phyloP scores from a whole-genome alignment of 2,797 vertebrate genomes.

The Typhlichthys subterraneus region DNA sequence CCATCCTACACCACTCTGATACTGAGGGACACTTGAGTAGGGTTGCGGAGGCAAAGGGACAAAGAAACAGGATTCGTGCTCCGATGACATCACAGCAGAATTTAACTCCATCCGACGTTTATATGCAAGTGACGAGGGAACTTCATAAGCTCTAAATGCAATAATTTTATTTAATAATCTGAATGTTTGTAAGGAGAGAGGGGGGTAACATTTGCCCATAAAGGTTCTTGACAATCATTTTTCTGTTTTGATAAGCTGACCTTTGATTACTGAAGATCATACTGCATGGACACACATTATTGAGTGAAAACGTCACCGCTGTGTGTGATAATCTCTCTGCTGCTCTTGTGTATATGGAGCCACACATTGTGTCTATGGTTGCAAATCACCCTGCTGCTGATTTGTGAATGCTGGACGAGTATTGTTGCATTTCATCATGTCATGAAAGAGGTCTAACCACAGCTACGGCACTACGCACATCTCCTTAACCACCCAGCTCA shows the following conservation, averaged over 20 bases:
- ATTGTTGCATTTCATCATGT: conserved; percentile 43
- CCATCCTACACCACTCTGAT: conserved; percentile 62
- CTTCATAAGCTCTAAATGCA: conserved; percentile 31
- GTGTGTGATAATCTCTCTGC: conserved; percentile 30
- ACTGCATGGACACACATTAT: conserved; percentile 32
- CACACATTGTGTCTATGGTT: conserved; percentile 33
- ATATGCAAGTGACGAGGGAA: conserved; percentile 55
- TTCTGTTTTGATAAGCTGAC: not conserved
- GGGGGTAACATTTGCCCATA: conserved; percentile 25
- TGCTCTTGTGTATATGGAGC: conserved; percentile 1
- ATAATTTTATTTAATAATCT: too few species aligned
- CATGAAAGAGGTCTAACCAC: conserved; percentile 32
- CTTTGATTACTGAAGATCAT: conserved; percentile 5
- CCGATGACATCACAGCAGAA: conserved; percentile 42
- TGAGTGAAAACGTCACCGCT: conserved; percentile 12
- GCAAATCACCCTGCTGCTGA: conserved; percentile 31
- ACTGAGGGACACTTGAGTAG: conserved; percentile 67
- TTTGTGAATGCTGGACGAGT: conserved; percentile 17
- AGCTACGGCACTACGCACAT: conserved; percentile 36
- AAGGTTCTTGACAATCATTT: not conserved
- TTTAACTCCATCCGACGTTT: conserved; percentile 64
- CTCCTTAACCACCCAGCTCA: conserved; percentile 31
- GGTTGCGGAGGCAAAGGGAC: conserved; percentile 63
- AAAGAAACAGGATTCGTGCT: conserved; percentile 68
- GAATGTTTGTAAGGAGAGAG: not conserved